These are phyloP conservation scores for Patella caerulea DNA, from an alignment of 2,888 invertebrate genomes.

Conservation along the genomic window DNA sequence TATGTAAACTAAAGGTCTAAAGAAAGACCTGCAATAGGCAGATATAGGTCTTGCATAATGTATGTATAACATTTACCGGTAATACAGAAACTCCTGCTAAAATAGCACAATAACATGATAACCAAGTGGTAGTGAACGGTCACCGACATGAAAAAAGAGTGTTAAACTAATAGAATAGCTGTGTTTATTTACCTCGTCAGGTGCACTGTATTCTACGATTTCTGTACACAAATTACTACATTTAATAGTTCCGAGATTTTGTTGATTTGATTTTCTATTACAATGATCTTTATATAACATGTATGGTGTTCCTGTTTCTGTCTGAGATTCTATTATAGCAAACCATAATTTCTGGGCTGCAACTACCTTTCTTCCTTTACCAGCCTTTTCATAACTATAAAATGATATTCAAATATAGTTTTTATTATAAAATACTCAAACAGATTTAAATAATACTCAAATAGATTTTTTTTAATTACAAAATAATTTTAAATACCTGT, in stretches of 20 bases:
- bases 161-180: not conserved
- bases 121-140: too few species aligned
- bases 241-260: constrained; percentile 98
- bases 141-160: too few species aligned
- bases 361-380: constrained; percentile 71
- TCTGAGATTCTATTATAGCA: constrained; percentile 93
- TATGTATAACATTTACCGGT: too few species aligned
- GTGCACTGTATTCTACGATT: constrained; percentile 93
- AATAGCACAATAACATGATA: too few species aligned
- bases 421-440: too few species aligned
- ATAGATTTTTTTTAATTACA: too few species aligned
- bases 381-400: constrained; percentile 81
- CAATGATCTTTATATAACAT: constrained; percentile 89
- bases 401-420: not conserved
- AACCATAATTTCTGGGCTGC: constrained; percentile 91
- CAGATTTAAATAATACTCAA: too few species aligned
- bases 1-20: too few species aligned
- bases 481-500: too few species aligned
- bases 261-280: constrained; percentile 96
- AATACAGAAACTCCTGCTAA: too few species aligned
- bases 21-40: too few species aligned
- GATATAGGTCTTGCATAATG: too few species aligned
- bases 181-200: constrained; percentile 80
- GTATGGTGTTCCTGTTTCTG: constrained; percentile 98
- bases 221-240: constrained; percentile 98